Base-by-base conservation (phyloP, 2,888 invertebrate genomes). In the Ophion ventricosus region DNA sequence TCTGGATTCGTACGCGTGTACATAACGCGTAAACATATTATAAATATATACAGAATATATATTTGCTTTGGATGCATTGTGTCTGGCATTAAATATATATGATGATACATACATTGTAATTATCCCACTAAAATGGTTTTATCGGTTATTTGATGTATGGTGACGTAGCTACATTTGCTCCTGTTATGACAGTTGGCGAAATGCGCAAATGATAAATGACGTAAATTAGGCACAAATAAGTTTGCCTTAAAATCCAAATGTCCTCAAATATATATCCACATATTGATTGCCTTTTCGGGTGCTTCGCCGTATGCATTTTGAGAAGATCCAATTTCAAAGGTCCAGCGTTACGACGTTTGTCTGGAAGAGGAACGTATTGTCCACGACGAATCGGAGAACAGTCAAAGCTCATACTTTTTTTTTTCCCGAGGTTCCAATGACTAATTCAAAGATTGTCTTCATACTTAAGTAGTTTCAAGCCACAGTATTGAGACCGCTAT, bases 121-220 rank as follows among this genome's bases (percentile, higher is more conserved):
- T 64, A 54, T 63, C 29, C n/a, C 23, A 54, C 54, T 54, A 64
- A n/a, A 75, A 75, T 43, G 35, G 29, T 63, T 74, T 74, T 29
- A 63, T 74, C 73, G 26, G 57, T 61, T 74, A 61, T 74, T 74
- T 43, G 73, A 74, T n/a, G 35, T 75, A 63, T 49, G 26, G 26
- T 67, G 67, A 77, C 77, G 77, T 59, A 43, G 43, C 40, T 69
- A 20, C 54, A 57, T 67, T 76, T 67, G 66, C 26, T 69, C 25
- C 43, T 77, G 59, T 69, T 77, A 49, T 67, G 11, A 49, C 77
- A 77, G 59, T 59, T 69, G 77, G 69, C 40, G 59, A 59, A 35
- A 69, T 77, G 43, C 69, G 69, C 43, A 69, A 26, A 69, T 77
- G 77, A 77, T 29, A 40, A 57, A 66, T 77, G 77, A 77, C 77